Conservation (phyloP, 2,113 vertebrate species). For the Carlito syrichta region DNA sequence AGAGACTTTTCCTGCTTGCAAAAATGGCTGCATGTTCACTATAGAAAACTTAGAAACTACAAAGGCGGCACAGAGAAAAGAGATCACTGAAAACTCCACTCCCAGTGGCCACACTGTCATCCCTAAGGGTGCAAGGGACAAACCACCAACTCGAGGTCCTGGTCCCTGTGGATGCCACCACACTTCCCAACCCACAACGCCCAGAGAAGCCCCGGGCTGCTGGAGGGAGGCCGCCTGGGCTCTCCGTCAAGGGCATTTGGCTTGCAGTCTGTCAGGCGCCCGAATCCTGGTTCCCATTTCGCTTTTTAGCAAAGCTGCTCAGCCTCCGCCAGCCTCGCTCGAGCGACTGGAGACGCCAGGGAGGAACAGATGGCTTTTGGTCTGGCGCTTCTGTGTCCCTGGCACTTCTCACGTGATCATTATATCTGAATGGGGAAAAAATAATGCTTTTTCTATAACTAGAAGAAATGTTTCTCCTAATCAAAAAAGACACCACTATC, state of each 20-base stretch:
- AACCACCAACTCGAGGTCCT: accelerated
- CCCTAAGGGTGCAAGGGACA: not conserved
- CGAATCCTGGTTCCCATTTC: not conserved
- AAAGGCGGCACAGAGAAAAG: not conserved
- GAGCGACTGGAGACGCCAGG: constrained; percentile 46
- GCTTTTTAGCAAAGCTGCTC: not conserved
- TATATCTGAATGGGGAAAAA: constrained; percentile 68
- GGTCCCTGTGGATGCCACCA: accelerated
- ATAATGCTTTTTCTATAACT: constrained; percentile 61
- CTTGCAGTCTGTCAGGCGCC: not conserved
- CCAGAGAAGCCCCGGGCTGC: too few species aligned
- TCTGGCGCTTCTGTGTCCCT: constrained; percentile 71
- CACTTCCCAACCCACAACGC: too few species aligned
- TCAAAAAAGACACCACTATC: constrained; percentile 43
- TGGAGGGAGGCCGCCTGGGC: accelerated
- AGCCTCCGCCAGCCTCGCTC: not conserved
- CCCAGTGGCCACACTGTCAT: accelerated
- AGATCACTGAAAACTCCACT: accelerated
- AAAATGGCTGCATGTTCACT: accelerated
- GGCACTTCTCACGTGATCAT: constrained; percentile 66
- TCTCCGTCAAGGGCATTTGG: not conserved
- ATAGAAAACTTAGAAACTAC: not conserved
- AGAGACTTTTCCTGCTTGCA: not conserved
- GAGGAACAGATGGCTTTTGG: constrained; percentile 77
- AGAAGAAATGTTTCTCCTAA: constrained; percentile 62